Evolutionary conservation across 2,797 vertebrate genomes (phyloP).

Genomic region (Alectoris magna): DNA sequence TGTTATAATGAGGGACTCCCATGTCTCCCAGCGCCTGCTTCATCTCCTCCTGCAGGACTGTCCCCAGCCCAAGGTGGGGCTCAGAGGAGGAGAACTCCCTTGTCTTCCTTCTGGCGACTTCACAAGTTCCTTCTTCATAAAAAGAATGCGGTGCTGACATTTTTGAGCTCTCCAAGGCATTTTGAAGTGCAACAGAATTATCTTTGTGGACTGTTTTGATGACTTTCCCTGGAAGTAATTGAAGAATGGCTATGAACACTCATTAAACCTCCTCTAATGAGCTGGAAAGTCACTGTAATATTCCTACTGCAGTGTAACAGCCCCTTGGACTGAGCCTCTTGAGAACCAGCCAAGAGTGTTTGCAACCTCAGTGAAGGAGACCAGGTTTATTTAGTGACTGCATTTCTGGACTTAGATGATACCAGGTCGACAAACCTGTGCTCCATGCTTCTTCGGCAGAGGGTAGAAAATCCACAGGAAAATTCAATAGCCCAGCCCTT

Average conservation of each 20-base stretch:
- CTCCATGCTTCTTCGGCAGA: constrained; percentile 10
- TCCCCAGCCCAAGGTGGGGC: neutral
- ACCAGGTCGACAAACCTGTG: neutral
- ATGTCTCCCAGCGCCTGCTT: neutral
- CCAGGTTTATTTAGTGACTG: neutral
- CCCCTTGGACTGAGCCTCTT: neutral
- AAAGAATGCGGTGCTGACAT: neutral
- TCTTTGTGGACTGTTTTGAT: neutral
- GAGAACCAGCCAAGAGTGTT: neutral
- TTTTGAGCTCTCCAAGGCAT: neutral
- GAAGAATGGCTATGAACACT: constrained; percentile 39
- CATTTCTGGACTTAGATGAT: neutral
- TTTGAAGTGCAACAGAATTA: neutral
- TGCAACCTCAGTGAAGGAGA: neutral
- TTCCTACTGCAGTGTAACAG: neutral
- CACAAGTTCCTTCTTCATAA: neutral
- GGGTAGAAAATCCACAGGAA: neutral
- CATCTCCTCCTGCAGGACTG: neutral
- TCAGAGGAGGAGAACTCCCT: neutral
- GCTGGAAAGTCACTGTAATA: constrained; percentile 25
- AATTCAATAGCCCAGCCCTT: constrained; percentile 32
- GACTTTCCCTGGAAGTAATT: neutral
- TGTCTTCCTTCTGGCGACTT: neutral
- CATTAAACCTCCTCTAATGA: constrained; percentile 59
- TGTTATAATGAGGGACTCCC: constrained; percentile 38